A percentile compares a stretch with the other conserved stretches of the same genome.
phyloP scores from a whole-genome alignment of 2,797 vertebrate species.

The Hoplostethus mediterraneus region DNA sequence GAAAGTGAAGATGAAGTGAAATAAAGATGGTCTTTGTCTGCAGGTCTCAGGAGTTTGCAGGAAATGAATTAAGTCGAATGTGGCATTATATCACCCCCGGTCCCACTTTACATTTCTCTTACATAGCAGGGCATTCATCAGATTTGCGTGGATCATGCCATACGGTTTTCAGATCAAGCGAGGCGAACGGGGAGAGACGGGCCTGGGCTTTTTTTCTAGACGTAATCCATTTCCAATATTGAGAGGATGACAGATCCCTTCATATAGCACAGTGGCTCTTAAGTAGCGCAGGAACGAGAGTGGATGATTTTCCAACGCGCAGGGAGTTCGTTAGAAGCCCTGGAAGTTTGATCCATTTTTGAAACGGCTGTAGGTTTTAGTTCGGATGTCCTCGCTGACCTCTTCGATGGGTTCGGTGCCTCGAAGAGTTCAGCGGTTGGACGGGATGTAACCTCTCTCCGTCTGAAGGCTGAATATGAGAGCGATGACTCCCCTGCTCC shows the following conservation, averaged over 20 bases:
- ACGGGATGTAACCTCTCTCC: conserved; percentile 33
- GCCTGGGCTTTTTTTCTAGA: conserved; percentile 54
- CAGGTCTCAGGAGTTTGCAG: conserved; percentile 29
- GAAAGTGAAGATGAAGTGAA: conserved; percentile 59
- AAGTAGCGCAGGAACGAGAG: conserved; percentile 35
- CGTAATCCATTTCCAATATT: conserved; percentile 63
- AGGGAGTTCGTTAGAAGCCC: conserved; percentile 11
- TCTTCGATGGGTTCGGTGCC: conserved; percentile 42
- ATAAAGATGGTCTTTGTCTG: conserved; percentile 62
- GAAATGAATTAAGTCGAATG: conserved; percentile 55
- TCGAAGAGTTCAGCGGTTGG: conserved; percentile 30
- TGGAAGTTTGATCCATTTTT: conserved; percentile 33
- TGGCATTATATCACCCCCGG: conserved; percentile 41
- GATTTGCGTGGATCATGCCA: conserved; percentile 42
- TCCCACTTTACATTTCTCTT: conserved; percentile 33
- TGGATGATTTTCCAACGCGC: conserved; percentile 36
- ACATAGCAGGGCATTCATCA: conserved; percentile 56
- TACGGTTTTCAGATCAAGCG: conserved; percentile 73
- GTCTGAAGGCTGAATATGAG: conserved; percentile 40
- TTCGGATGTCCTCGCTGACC: conserved; percentile 53
- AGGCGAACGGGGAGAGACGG: conserved; percentile 38
- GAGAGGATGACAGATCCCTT: conserved; percentile 59
- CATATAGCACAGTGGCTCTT: conserved; percentile 32
- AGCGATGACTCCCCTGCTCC: conserved; percentile 46
- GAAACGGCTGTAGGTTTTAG: conserved; percentile 42